Evolutionary conservation across 2,797 vertebrate genomes (phyloP).

Genomic region (Phylloscopus collybita): DNA sequence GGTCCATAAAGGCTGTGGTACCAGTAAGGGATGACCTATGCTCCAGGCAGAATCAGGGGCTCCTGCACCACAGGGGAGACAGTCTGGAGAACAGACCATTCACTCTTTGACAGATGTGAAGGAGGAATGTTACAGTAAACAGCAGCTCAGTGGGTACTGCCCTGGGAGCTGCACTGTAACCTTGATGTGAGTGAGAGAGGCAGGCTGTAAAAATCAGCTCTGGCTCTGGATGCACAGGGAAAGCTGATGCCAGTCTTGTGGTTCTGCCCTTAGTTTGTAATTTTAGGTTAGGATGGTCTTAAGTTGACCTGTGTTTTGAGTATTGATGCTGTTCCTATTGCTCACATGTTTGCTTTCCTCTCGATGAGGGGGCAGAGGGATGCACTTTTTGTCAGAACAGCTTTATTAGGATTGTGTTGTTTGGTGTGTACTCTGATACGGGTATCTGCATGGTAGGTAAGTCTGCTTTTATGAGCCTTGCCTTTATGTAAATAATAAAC

Average conservation of each 20-base stretch:
- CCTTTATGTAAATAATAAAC: neutral
- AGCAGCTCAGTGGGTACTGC: neutral
- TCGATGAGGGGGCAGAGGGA: neutral
- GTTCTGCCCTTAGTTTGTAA: neutral
- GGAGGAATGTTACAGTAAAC: neutral
- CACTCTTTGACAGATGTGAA: neutral
- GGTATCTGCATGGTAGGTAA: accelerated
- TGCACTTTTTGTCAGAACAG: neutral
- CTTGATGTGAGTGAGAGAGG: neutral
- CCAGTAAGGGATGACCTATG: neutral
- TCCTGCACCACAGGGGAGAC: neutral
- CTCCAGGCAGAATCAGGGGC: neutral
- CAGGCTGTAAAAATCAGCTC: neutral
- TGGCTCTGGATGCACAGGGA: neutral
- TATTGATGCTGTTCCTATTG: neutral
- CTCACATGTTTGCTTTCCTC: neutral
- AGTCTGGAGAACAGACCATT: neutral
- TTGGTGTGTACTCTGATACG: neutral
- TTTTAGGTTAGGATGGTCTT: neutral
- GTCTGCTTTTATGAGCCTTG: neutral
- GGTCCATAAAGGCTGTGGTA: neutral
- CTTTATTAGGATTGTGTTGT: neutral
- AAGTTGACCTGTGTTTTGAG: neutral
- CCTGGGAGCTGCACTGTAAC: neutral
- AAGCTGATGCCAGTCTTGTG: neutral